A percentile compares a stretch with the other conserved stretches of the same genome.
phyloP scores from a whole-genome alignment of 2,888 invertebrate genomes.

The Heliconius ismenius region DNA sequence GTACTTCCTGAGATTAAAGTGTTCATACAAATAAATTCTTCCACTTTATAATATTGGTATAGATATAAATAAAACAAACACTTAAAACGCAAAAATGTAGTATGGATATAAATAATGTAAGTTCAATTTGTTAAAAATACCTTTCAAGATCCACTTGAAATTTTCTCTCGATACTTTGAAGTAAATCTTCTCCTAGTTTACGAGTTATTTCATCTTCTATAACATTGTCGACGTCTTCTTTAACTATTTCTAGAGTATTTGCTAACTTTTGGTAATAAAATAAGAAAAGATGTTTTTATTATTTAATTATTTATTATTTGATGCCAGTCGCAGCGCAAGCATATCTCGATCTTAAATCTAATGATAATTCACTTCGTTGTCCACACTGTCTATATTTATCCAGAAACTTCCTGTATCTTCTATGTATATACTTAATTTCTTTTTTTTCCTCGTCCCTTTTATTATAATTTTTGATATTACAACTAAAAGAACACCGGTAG shows the following conservation, averaged over 20 bases:
- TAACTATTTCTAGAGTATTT: constrained; percentile 52
- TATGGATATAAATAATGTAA: not conserved
- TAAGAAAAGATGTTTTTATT: not conserved
- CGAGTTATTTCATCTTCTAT: constrained; percentile 74
- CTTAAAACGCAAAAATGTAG: not conserved
- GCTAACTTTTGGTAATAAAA: constrained; percentile 44
- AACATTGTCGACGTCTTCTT: constrained; percentile 67
- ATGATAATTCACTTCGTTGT: too few relatives aligned
- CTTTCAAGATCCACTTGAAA: constrained; percentile 73
- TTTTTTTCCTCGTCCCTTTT: too few relatives aligned
- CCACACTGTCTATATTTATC: too few relatives aligned
- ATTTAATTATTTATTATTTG: too few relatives aligned
- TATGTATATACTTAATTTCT: too few relatives aligned
- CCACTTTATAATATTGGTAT: not conserved
- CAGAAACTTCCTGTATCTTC: too few relatives aligned
- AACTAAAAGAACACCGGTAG: too few relatives aligned
- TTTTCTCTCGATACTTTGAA: constrained; percentile 74
- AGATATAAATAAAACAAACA: not conserved
- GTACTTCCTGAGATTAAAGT: too few relatives aligned
- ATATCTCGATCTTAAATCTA: too few relatives aligned
- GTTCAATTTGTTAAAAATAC: constrained; percentile 48
- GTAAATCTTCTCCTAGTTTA: constrained; percentile 65
- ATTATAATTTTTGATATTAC: too few relatives aligned
- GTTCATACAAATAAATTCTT: too few relatives aligned
- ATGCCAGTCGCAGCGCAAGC: too few relatives aligned